These are phyloP conservation scores for cat (Felis catus) DNA, from an alignment of 2,113 vertebrate genomes.

Conservation along the genomic window DNA sequence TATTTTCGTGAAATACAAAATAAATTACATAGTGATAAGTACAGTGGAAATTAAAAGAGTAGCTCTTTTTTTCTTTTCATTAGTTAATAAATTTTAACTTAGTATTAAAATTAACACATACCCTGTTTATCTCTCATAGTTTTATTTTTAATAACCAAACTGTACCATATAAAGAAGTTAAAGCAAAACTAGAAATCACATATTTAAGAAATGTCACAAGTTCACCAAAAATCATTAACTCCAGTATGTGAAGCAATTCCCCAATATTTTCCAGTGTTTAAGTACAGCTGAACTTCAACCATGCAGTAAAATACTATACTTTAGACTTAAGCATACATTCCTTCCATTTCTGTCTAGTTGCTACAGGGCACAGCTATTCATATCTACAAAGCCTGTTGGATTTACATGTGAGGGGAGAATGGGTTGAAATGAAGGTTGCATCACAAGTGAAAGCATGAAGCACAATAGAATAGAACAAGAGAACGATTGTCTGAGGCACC, in stretches of 20 bases:
- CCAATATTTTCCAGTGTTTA: conserved; percentile 69
- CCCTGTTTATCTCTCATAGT: neutral
- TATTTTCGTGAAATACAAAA: neutral
- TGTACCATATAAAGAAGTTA: conserved; percentile 20
- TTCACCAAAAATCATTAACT: conserved; percentile 57
- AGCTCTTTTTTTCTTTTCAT: neutral
- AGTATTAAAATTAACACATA: conserved; percentile 32
- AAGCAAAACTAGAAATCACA: conserved; percentile 27
- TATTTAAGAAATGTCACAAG: conserved; percentile 28
- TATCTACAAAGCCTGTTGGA: conserved; percentile 73
- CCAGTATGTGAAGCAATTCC: conserved; percentile 55
- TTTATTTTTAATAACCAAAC: conserved; percentile 31
- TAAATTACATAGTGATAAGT: neutral
- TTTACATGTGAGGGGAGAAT: conserved; percentile 74
- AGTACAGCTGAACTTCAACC: conserved; percentile 35
- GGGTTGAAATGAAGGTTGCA: conserved; percentile 73
- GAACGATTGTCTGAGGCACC: conserved; percentile 63
- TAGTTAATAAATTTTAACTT: conserved; percentile 46
- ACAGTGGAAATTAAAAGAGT: neutral
- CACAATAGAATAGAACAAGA: conserved; percentile 78
- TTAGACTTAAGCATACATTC: conserved; percentile 75
- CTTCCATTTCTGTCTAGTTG: conserved; percentile 82
- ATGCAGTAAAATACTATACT: conserved; percentile 67
- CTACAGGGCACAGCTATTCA: conserved; percentile 78
- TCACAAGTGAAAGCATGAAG: conserved; percentile 64